Conservation (phyloP, 2,888 invertebrate species). For the Drosophila austrosaltans region DNA sequence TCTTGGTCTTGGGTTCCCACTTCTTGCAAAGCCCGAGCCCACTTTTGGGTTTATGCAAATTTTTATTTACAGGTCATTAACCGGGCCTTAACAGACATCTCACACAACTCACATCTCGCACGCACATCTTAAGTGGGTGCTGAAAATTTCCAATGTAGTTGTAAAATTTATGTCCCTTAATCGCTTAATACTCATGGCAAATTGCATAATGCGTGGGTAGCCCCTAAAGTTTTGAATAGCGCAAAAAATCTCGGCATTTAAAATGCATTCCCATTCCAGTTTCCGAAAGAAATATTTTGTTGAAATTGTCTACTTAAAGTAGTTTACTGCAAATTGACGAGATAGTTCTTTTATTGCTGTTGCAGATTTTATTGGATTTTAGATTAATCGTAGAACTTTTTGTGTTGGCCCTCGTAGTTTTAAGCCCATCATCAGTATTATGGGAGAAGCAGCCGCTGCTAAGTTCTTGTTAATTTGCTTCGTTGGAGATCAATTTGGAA, state of each 20-base stretch:
- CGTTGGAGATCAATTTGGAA: constrained; percentile 51
- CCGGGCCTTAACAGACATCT: constrained; percentile 52
- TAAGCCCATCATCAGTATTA: constrained; percentile 6
- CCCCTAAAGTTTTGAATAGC: background rate
- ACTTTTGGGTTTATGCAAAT: constrained; percentile 68
- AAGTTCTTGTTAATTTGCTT: constrained; percentile 66
- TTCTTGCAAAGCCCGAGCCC: constrained; percentile 37
- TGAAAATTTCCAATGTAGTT: constrained; percentile 45
- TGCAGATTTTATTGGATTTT: background rate
- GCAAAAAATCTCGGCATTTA: no score
- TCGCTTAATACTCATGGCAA: constrained; percentile 74
- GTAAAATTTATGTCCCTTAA: constrained; percentile 70
- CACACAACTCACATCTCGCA: constrained; percentile 16
- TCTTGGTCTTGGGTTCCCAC: constrained; percentile 20
- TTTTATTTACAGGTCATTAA: constrained; percentile 77
- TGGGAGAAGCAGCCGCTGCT: constrained; percentile 9
- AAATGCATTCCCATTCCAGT: no score
- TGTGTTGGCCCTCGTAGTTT: background rate
- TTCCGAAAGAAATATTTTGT: no score
- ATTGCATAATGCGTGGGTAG: constrained; percentile 67
- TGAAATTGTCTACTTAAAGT: background rate
- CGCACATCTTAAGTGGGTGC: constrained; percentile 67
- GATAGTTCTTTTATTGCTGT: no score
- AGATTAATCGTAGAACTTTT: background rate
- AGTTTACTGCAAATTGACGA: background rate